Evolutionary conservation across 2,113 vertebrate species (phyloP).

Genomic region (Paramormyrops kingsleyae): DNA sequence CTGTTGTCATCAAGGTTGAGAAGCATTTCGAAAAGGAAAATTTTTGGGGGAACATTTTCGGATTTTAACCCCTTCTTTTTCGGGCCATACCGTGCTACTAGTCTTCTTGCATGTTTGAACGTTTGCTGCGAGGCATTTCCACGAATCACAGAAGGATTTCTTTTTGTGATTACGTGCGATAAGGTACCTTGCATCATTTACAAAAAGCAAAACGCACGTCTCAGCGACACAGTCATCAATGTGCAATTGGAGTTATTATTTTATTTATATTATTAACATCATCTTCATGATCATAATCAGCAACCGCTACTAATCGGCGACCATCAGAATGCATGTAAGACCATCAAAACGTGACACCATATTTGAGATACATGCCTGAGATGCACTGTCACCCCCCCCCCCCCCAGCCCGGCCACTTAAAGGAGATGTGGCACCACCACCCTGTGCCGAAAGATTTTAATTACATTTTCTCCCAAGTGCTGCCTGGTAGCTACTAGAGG

Average conservation of each 20-base stretch:
- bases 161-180: not conserved
- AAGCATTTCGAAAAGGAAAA: not conserved
- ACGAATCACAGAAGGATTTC: not conserved
- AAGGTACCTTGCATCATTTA: not conserved
- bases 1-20: not conserved
- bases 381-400: constrained; percentile 66
- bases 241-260: not conserved
- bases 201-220: not conserved
- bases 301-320: constrained; percentile 37
- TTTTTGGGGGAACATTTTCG: not conserved
- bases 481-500: constrained; percentile 97
- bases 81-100: not conserved
- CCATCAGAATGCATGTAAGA: not conserved
- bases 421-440: constrained; percentile 33
- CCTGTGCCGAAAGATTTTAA: constrained; percentile 99
- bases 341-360: not conserved
- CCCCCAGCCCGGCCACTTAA: constrained; percentile 79
- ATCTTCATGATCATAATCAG: constrained; percentile 10
- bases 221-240: not conserved
- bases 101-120: not conserved
- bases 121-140: not conserved
- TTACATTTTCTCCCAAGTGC: constrained; percentile 98
- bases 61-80: not conserved
- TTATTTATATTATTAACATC: not conserved
- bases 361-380: not conserved